Evolutionary conservation across 1,140 invertebrate species (phyloP).

Genomic region (Magallana gigas): DNA sequence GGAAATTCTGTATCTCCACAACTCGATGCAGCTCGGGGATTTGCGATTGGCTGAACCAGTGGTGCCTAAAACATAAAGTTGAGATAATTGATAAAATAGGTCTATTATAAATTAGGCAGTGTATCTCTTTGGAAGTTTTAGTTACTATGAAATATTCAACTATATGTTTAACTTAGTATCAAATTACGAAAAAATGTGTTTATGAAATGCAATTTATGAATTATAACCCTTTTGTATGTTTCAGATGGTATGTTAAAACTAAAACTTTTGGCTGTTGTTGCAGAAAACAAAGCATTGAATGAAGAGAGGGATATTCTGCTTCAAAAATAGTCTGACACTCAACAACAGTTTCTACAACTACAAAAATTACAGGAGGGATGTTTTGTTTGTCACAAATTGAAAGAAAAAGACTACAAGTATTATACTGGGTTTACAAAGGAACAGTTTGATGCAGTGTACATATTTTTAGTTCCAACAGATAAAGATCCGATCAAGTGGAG

Average conservation of each 20-base stretch:
- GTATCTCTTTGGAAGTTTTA: no score
- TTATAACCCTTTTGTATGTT: no score
- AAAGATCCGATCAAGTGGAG: slow-evolving; percentile 4
- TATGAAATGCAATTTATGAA: no score
- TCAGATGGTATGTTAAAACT: neutral
- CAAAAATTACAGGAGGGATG: neutral
- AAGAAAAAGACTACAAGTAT: no score
- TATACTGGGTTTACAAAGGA: no score
- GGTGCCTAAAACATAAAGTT: neutral
- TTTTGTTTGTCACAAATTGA: no score
- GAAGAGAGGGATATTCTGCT: neutral
- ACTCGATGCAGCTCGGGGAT: neutral
- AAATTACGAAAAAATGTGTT: no score
- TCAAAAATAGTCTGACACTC: neutral
- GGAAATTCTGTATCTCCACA: slow-evolving; percentile 14
- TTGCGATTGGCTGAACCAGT: slow-evolving; percentile 22
- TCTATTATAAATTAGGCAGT: no score
- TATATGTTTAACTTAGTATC: no score
- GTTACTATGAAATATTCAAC: no score
- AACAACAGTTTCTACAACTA: neutral
- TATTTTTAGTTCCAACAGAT: neutral
- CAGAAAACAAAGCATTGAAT: neutral
- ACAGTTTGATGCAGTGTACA: neutral
- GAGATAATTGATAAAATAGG: no score
- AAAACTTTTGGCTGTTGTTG: neutral